phyloP scores from a whole-genome alignment of 2,797 vertebrate genomes.

The Todus mexicanus region DNA sequence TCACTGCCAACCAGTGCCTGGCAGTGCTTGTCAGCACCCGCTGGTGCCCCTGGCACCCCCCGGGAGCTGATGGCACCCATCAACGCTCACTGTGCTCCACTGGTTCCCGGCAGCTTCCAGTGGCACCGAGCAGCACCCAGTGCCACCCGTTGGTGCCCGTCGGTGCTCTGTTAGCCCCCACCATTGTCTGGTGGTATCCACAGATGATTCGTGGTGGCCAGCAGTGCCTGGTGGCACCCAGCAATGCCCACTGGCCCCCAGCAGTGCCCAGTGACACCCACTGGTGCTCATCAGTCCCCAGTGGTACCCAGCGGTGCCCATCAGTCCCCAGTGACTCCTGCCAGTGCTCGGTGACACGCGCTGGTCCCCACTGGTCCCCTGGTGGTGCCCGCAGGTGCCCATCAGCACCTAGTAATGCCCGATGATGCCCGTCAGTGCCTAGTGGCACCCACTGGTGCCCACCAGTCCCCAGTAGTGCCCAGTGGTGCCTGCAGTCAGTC shows the following conservation, averaged over 20 bases:
- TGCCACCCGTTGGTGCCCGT: background rate
- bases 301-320: background rate
- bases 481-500: background rate
- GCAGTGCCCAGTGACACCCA: background rate
- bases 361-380: background rate
- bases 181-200: background rate
- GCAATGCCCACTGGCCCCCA: background rate
- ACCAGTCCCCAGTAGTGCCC: background rate
- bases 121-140: background rate
- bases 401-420: background rate
- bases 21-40: background rate
- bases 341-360: too few relatives aligned
- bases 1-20: slow-evolving; percentile 23
- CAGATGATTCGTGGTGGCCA: too few relatives aligned
- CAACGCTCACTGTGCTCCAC: background rate
- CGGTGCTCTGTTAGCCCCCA: background rate
- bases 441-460: background rate
- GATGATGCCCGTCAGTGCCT: background rate
- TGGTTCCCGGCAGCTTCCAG: background rate
- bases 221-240: background rate
- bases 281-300: background rate
- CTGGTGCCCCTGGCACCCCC: background rate
- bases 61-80: background rate
- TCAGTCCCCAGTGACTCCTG: background rate
- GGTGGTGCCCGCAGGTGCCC: background rate